A percentile compares a stretch with the other conserved stretches of the same genome.
Evolutionary conservation across 2,888 invertebrate species (phyloP).

Genomic region (Alsophila aescularia): DNA sequence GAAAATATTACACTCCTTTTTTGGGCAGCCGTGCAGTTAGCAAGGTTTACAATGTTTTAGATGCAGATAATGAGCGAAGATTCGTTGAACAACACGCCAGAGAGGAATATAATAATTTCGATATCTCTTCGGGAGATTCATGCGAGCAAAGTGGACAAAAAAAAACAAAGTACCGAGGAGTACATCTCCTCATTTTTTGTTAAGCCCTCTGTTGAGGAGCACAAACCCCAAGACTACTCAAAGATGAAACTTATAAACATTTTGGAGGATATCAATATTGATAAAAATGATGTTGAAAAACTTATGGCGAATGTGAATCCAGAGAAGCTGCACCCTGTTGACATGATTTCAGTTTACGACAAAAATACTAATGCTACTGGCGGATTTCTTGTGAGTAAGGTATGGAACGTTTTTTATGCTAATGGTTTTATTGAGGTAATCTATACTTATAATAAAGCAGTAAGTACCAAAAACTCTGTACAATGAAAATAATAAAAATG

Average conservation of each 20-base stretch:
- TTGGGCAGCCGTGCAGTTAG: too few relatives aligned
- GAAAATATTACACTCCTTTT: too few relatives aligned
- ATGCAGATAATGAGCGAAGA: slow-evolving; percentile 56
- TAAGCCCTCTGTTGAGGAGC: slow-evolving; percentile 37
- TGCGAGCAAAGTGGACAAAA: slow-evolving; percentile 33
- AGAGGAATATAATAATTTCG: slow-evolving; percentile 30
- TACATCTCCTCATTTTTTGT: slow-evolving; percentile 52
- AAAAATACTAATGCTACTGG: neutral
- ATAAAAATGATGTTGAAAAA: slow-evolving; percentile 53
- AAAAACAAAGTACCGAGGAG: slow-evolving; percentile 27
- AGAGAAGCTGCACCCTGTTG: slow-evolving; percentile 52
- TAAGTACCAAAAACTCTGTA: neutral
- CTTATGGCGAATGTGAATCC: slow-evolving; percentile 60
- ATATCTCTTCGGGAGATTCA: slow-evolving; percentile 19
- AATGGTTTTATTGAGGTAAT: neutral
- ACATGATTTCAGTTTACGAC: slow-evolving; percentile 45
- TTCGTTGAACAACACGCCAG: slow-evolving; percentile 33
- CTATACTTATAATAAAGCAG: neutral
- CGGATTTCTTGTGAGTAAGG: slow-evolving; percentile 8
- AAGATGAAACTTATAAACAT: slow-evolving; percentile 71
- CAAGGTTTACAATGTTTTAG: slow-evolving; percentile 34
- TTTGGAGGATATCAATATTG: slow-evolving; percentile 64
- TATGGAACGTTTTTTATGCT: neutral
- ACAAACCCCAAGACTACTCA: slow-evolving; percentile 51
- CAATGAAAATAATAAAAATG: too few relatives aligned